phyloP scores from a whole-genome alignment of 2,797 vertebrate genomes.

The Dromococcyx pavoninus region DNA sequence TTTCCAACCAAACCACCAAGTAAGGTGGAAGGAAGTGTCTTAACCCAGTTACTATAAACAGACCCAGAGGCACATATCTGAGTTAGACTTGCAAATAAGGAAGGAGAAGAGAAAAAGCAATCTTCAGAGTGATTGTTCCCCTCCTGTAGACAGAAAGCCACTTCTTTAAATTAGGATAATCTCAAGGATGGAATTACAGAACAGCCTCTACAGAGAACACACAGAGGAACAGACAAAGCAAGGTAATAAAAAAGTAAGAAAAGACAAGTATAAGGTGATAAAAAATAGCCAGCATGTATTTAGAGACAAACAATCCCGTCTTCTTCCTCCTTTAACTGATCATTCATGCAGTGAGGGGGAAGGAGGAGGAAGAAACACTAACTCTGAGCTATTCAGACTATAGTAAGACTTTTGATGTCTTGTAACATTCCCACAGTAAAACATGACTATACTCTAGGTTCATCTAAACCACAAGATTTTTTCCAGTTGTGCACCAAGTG shows the following conservation, averaged over 20 bases:
- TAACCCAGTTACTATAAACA: not conserved
- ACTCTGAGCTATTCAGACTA: conserved; percentile 9
- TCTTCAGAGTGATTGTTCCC: not conserved
- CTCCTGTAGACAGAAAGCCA: not conserved
- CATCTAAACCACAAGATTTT: conserved; percentile 49
- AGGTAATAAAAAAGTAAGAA: conserved; percentile 20
- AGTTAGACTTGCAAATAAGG: conserved; percentile 33
- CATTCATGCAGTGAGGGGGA: conserved; percentile 6
- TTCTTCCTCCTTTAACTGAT: conserved; percentile 34
- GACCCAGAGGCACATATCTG: not conserved
- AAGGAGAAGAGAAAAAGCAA: not conserved
- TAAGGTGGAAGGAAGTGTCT: not conserved
- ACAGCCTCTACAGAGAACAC: not conserved
- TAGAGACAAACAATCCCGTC: conserved; percentile 17
- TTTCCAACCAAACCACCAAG: not conserved
- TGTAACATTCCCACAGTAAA: conserved; percentile 46
- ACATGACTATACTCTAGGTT: not conserved
- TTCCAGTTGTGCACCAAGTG: conserved; percentile 54
- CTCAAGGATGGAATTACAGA: not conserved
- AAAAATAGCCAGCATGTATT: not conserved
- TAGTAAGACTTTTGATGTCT: conserved; percentile 30
- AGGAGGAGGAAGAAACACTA: conserved; percentile 20
- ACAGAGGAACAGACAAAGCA: conserved; percentile 12
- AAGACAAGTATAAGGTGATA: conserved; percentile 10
- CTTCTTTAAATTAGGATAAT: conserved; percentile 17